phyloP scores from a whole-genome alignment of 2,797 vertebrate genomes.

The Calcarius lapponicus region DNA sequence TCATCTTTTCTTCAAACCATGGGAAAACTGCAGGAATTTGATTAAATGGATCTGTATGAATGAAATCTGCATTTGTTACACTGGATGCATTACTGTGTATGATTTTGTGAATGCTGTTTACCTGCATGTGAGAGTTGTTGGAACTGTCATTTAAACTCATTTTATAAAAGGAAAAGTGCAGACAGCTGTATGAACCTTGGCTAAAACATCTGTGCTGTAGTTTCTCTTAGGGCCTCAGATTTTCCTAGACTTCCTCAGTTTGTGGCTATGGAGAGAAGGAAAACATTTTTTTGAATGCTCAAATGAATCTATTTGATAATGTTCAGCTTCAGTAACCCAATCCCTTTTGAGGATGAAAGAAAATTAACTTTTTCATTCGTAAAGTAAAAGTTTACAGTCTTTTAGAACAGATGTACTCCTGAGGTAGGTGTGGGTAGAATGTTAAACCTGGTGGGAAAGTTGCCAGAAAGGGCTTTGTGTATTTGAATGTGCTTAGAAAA shows the following conservation, averaged over 20 bases:
- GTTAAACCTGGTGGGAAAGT: not conserved
- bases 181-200: not conserved
- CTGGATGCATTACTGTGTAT: not conserved
- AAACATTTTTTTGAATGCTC: not conserved
- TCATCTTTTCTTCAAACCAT: not conserved
- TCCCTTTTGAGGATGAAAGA: not conserved
- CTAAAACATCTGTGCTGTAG: not conserved
- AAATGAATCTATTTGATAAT: not conserved
- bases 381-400: not conserved
- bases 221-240: not conserved
- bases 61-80: not conserved
- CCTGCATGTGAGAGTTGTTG: not conserved
- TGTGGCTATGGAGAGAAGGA: not conserved
- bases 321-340: not conserved
- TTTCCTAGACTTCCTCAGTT: not conserved
- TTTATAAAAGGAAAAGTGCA: not conserved
- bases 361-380: not conserved
- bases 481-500: not conserved
- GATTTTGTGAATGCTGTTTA: not conserved
- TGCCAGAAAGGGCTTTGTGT: not conserved
- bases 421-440: not conserved
- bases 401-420: not conserved
- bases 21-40: not conserved
- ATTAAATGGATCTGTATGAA: not conserved
- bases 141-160: not conserved